Evolutionary conservation across 1,140 invertebrate species (phyloP).

Genomic region (Olivierus martensii): DNA sequence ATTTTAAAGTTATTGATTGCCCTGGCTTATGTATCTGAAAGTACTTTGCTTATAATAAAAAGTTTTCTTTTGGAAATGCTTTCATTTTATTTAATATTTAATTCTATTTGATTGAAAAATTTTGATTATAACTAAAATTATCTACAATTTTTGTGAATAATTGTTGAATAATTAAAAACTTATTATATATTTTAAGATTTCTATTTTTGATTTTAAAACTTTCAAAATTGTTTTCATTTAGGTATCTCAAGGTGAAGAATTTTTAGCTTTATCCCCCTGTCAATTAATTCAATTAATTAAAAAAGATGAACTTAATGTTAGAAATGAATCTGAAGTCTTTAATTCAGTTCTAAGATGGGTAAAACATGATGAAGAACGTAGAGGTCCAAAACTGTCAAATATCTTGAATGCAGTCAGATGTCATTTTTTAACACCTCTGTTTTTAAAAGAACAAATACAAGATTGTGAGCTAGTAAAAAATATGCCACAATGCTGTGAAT

Average conservation of each 20-base stretch:
- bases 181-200: too few relatives aligned
- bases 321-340: constrained; percentile 91
- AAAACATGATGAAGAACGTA: constrained; percentile 61
- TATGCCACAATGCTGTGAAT: constrained; percentile 70
- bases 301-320: constrained; percentile 92
- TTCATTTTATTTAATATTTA: too few relatives aligned
- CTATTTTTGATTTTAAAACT: constrained; percentile 38
- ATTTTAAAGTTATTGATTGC: too few relatives aligned
- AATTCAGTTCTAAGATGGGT: constrained; percentile 97
- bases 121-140: too few relatives aligned
- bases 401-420: constrained; percentile 75
- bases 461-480: constrained; percentile 77
- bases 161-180: too few relatives aligned
- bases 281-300: constrained; percentile 95
- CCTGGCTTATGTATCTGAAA: too few relatives aligned
- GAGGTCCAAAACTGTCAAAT: constrained; percentile 68
- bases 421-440: constrained; percentile 79
- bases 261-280: constrained; percentile 79
- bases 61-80: too few relatives aligned
- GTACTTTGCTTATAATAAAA: too few relatives aligned
- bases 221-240: constrained; percentile 38
- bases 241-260: constrained; percentile 95
- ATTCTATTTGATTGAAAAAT: too few relatives aligned
- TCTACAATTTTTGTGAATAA: too few relatives aligned
- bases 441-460: constrained; percentile 75